These are phyloP conservation scores for Ophioninae sp. DNA, from an alignment of 2,888 invertebrate species.

Conservation along the genomic window DNA sequence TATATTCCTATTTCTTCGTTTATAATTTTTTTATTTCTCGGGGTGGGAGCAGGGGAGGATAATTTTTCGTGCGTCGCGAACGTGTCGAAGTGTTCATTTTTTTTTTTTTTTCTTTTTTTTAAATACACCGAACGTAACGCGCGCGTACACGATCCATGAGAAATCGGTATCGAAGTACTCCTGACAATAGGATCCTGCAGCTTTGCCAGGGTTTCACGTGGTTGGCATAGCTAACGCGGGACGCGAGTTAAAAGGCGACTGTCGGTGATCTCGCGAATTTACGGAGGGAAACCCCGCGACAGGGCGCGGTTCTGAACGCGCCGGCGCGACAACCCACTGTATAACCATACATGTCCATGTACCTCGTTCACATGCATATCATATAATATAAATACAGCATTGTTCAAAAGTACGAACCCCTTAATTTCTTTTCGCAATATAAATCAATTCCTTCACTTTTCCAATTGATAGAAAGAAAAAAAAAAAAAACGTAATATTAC, in stretches of 20 bases:
- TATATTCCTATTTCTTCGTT: neutral
- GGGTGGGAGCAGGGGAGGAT: neutral
- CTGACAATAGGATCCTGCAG: slow-evolving; percentile 37
- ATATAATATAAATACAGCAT: neutral
- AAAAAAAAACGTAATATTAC: no score
- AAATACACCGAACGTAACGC: neutral
- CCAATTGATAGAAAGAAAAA: no score
- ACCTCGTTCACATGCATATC: slow-evolving; percentile 2
- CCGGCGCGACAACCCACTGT: slow-evolving; percentile 72
- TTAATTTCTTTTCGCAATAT: neutral
- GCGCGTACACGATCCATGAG: slow-evolving; percentile 25
- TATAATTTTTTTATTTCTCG: neutral
- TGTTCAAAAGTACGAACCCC: neutral
- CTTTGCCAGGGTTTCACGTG: slow-evolving; percentile 65
- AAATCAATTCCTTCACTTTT: neutral
- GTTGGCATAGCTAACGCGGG: slow-evolving; percentile 65
- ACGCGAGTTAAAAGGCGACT: slow-evolving; percentile 73
- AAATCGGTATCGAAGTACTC: slow-evolving; percentile 31
- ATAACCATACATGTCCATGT: slow-evolving; percentile 33
- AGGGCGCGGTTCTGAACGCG: slow-evolving; percentile 79
- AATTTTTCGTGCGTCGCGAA: neutral
- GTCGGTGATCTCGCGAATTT: slow-evolving; percentile 68
- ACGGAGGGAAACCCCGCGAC: slow-evolving; percentile 70
- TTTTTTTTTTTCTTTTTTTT: neutral
- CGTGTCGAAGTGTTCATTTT: neutral